Conservation (phyloP, 2,888 invertebrate species). For the Odontocerum albicorne region DNA sequence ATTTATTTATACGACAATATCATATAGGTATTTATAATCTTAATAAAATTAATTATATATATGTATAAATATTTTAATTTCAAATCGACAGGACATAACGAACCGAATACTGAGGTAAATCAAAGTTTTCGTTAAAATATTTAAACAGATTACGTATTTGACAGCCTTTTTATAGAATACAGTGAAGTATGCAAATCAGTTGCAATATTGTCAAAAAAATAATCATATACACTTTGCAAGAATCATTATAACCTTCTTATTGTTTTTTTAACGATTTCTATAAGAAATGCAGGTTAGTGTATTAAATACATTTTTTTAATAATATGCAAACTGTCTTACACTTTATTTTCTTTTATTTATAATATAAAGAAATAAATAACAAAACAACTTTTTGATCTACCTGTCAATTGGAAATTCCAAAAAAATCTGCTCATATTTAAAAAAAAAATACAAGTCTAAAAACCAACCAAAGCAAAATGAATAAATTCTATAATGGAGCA, state of each 20-base stretch:
- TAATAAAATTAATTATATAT: conserved; percentile 46
- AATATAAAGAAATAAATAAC: too few relatives aligned
- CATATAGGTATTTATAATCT: conserved; percentile 58
- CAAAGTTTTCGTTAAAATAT: conserved; percentile 33
- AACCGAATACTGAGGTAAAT: conserved; percentile 36
- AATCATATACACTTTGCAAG: too few relatives aligned
- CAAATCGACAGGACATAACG: conserved; percentile 57
- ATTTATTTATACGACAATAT: conserved; percentile 64
- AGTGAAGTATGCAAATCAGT: conserved; percentile 18
- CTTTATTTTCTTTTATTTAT: too few relatives aligned
- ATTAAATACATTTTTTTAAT: too few relatives aligned
- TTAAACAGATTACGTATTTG: conserved; percentile 27
- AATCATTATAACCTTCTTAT: too few relatives aligned
- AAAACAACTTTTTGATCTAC: conserved; percentile 1
- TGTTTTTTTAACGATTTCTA: too few relatives aligned
- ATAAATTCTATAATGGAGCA: too few relatives aligned
- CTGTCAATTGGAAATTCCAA: background rate
- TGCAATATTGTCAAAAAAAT: too few relatives aligned
- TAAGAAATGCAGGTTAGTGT: too few relatives aligned
- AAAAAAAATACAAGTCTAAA: conserved; percentile 1
- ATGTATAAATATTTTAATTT: conserved; percentile 50
- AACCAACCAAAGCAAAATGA: conserved; percentile 9
- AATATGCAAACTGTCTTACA: too few relatives aligned
- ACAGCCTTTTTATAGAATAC: conserved; percentile 31
- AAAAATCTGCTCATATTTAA: too few relatives aligned